Conservation (phyloP, 1,140 invertebrate genomes). For the Phocides pigmalion region DNA sequence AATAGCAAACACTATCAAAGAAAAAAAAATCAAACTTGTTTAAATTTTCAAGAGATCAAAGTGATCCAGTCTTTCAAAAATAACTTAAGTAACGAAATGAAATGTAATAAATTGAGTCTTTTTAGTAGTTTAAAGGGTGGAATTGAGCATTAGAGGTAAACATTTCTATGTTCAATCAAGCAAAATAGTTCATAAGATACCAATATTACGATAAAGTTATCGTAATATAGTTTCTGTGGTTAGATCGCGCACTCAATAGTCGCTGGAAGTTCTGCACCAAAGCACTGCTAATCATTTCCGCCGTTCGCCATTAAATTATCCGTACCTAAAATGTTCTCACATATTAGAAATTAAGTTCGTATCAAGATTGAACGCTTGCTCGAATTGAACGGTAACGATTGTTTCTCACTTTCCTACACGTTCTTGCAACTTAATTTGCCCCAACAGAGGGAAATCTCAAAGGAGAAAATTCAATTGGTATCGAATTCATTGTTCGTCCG, state of each 20-base stretch:
- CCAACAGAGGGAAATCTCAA: constrained; percentile 24
- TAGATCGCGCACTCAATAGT: background rate
- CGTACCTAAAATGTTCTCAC: constrained; percentile 27
- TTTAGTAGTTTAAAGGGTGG: no score
- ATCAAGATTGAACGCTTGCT: constrained; percentile 25
- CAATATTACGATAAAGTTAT: no score
- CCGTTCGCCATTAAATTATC: constrained; percentile 14
- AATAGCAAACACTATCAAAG: no score
- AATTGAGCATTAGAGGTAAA: no score
- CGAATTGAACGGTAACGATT: constrained; percentile 34
- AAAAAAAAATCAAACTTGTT: no score
- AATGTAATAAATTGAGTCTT: no score
- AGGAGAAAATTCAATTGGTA: constrained; percentile 35
- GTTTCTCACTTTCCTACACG: constrained; percentile 35
- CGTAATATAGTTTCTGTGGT: background rate
- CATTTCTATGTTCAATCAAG: no score
- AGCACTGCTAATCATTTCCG: constrained; percentile 11
- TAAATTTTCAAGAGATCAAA: no score
- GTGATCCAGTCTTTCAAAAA: no score
- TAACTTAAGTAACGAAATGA: no score
- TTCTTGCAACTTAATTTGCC: constrained; percentile 38
- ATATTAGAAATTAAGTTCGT: constrained; percentile 31
- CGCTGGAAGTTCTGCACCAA: background rate
- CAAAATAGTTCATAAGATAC: no score
- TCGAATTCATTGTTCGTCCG: constrained; percentile 36